Evolutionary conservation across 2,797 vertebrate genomes (phyloP).

Genomic region (Chaetodon trifasciatus): DNA sequence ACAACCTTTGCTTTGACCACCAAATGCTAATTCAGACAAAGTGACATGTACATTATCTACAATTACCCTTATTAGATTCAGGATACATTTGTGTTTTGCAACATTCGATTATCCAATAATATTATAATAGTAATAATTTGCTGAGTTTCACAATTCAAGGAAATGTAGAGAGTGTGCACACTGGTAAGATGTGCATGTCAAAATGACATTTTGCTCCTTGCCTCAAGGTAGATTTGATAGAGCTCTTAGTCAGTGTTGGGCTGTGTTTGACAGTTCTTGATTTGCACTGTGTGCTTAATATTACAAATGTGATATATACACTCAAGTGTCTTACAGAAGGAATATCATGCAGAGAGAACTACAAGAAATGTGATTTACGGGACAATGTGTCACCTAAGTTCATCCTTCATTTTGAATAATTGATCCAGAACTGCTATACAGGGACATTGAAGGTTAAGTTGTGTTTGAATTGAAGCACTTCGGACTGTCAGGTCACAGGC

Average conservation of each 20-base stretch:
- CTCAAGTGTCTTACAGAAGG: background rate
- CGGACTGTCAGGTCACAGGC: background rate
- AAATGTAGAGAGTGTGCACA: background rate
- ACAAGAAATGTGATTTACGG: background rate
- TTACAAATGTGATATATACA: background rate
- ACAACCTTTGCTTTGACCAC: background rate
- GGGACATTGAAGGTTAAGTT: background rate
- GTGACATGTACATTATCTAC: background rate
- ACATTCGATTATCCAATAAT: background rate
- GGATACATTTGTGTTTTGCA: background rate
- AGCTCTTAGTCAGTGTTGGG: constrained; percentile 7
- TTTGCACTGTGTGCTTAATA: background rate
- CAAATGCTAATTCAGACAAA: background rate
- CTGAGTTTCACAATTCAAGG: background rate
- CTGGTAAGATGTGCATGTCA: constrained; percentile 6
- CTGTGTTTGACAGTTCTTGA: background rate
- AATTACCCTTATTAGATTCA: background rate
- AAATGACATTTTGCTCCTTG: constrained; percentile 21
- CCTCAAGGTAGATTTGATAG: constrained; percentile 33
- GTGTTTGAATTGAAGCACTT: background rate
- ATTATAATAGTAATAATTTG: no score
- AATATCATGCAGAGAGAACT: background rate
- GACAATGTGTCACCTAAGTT: background rate
- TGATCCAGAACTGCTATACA: background rate
- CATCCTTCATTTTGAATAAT: constrained; percentile 13